Base-by-base conservation (phyloP, 2,113 vertebrate genomes). In the Pygoscelis adeliae region DNA sequence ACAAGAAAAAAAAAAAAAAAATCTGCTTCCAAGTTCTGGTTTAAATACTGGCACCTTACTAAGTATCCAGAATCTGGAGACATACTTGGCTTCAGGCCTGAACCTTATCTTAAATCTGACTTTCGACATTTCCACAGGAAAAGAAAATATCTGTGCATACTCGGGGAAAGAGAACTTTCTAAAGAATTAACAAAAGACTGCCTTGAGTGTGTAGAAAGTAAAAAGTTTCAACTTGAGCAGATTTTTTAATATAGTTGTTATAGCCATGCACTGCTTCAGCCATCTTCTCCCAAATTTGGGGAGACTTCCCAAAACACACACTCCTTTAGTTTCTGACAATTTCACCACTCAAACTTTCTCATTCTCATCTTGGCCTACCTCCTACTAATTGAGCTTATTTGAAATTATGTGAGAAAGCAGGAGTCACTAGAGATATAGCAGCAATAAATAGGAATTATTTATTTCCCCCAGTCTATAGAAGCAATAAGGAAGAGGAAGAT, bases 161-260 rank as follows among this genome's bases (percentile, higher is more conserved):
- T 42, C 3, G 4, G 15, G 19, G 53, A 82, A 91, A 61, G 3
- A 36, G 9, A 44, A 26, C 63, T 82, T 61, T 59, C 34, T 62
- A 15, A 82, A 79, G 11, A 67, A 32, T 8, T 56, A 30, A 82
- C 22, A 23, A 56, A 83, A 34, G 15, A 77, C 8, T 58, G 5
- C 49, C 22, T 42, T 47, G 30, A 81, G 49, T 11, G 13, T 59
- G 4, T 22, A 82, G 18, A 69, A 91, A 94, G 6, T 15, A 11
- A 82, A 63, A 67, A 0, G 0, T 15, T 52, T 42, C 19, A 42
- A 20, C 47, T 10, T 25, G 11, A 91, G 23, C 9, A 70, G 7
- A 13, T 49, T 59, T 87, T 82, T 46, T 2, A 87, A 66, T 44
- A 38, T 17, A 62, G 12, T 74, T 76, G 4, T 50, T 76, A 85